Percentiles rank a stretch among this genome's conserved stretches.
These are phyloP conservation scores for Harpagifer antarcticus DNA, from an alignment of 2,797 vertebrate genomes.

Conservation along the genomic window DNA sequence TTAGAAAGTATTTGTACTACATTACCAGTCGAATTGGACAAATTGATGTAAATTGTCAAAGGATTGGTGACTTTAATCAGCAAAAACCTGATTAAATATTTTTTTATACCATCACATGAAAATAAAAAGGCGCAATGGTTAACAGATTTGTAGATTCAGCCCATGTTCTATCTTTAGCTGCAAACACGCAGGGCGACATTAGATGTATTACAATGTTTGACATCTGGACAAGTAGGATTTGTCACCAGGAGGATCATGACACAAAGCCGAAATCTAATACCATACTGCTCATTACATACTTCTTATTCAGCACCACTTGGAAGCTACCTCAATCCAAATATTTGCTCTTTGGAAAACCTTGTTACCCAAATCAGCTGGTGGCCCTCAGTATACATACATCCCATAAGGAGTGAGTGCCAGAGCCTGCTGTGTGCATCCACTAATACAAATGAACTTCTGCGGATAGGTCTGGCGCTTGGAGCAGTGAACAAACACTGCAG, in stretches of 20 bases:
- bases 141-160: slow-evolving; percentile 35
- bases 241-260: slow-evolving; percentile 33
- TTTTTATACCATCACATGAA: slow-evolving; percentile 16
- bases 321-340: slow-evolving; percentile 75
- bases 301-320: slow-evolving; percentile 61
- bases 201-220: slow-evolving; percentile 50
- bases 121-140: slow-evolving; percentile 11
- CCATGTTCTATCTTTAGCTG: slow-evolving; percentile 23
- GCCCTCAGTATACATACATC: slow-evolving; percentile 76
- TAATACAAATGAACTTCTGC: slow-evolving; percentile 86
- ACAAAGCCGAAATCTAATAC: slow-evolving; percentile 58
- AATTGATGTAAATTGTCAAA: slow-evolving; percentile 83
- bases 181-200: slow-evolving; percentile 35
- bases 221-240: slow-evolving; percentile 57
- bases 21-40: slow-evolving; percentile 90
- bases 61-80: slow-evolving; percentile 59
- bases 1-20: slow-evolving; percentile 94
- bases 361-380: slow-evolving; percentile 86
- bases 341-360: slow-evolving; percentile 84
- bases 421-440: slow-evolving; percentile 81
- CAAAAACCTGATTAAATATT: slow-evolving; percentile 53
- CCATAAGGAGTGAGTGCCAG: slow-evolving; percentile 67
- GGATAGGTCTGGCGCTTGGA: slow-evolving; percentile 79
- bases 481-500: slow-evolving; percentile 83
- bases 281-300: slow-evolving; percentile 48